Evolutionary conservation across 1,140 invertebrate genomes (phyloP).

Genomic region (Drosophila ercepeae): DNA sequence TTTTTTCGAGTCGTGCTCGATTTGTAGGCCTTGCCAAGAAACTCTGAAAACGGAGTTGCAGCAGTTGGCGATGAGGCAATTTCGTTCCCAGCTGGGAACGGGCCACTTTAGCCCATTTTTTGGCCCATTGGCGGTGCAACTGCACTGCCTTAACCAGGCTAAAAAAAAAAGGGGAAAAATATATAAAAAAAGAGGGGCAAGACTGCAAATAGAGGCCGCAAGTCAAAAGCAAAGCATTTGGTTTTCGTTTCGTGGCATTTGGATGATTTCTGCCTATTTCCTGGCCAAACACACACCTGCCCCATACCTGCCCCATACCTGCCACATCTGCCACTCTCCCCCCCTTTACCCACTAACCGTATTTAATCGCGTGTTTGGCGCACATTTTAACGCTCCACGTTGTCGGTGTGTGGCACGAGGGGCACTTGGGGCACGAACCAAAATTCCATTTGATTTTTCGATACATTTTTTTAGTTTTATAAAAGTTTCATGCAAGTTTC

Average conservation of each 20-base stretch:
- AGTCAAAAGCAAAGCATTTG: conserved; percentile 52
- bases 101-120: not conserved
- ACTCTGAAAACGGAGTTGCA: conserved; percentile 61
- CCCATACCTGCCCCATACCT: not conserved
- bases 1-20: conserved; percentile 57
- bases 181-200: not conserved
- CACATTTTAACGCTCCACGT: conserved; percentile 69
- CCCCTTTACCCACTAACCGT: conserved; percentile 15
- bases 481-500: not conserved
- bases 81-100: conserved; percentile 25
- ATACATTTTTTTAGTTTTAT: not conserved
- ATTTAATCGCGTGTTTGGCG: conserved; percentile 73
- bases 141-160: conserved; percentile 28
- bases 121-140: conserved; percentile 28
- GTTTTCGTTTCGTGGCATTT: conserved; percentile 71
- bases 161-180: not conserved
- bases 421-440: not conserved
- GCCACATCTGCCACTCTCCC: not conserved
- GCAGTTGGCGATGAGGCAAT: conserved; percentile 50
- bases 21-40: conserved; percentile 62
- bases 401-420: conserved; percentile 12
- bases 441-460: not conserved
- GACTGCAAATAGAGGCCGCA: conserved; percentile 18
- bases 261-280: conserved; percentile 78
- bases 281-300: conserved; percentile 26